Evolutionary conservation across 2,888 invertebrate genomes (phyloP), one percentile per base, ranked within the genome.

Genomic region (Nebria salina): DNA sequence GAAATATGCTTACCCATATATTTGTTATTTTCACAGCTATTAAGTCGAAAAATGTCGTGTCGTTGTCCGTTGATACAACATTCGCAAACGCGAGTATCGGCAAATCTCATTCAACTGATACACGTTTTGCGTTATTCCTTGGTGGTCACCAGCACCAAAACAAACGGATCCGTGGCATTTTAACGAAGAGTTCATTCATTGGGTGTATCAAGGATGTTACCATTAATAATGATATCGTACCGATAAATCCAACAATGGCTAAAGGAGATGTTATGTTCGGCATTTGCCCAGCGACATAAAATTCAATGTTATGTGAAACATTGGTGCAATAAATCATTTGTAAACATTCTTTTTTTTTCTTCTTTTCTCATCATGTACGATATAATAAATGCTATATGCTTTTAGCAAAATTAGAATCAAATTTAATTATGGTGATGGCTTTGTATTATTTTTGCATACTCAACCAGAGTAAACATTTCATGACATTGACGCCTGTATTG

Each of bases 11-110:
- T 66, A 66, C 66, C 66, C 15, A 66, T 13, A 5, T 66, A 66
- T 66, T 25, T 66, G 66, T 66, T 66, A 7, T 70, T 54, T 54
- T 13, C 89, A 84, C 91, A 93, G 97, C 94, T 76, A 92, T 95
- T 43, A 98, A 98, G 88, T 94, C 95, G n/a, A 95, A 95, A 89
- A 97, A 97, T 88, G 94, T 97, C 25, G 94, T 98, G 5, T 94
- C 95, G 0, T 90, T 99, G 77, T 94, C 95, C 0, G 96, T 99
- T 1, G 97, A 98, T 89, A 95, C 94, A 8, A 91, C 93, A 81
- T 93, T 93, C 86, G 93, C 94, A 0, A 91, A 93, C 83, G 94
- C 96, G 0, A 94, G 93, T 1, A 92, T 95, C 54, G 95, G 95
- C 5, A 88, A 87, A 42, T 92, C 91, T 90, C 92, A 26, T 90